Conservation (phyloP, 2,113 vertebrate species). For the Callipepla squamata region DNA sequence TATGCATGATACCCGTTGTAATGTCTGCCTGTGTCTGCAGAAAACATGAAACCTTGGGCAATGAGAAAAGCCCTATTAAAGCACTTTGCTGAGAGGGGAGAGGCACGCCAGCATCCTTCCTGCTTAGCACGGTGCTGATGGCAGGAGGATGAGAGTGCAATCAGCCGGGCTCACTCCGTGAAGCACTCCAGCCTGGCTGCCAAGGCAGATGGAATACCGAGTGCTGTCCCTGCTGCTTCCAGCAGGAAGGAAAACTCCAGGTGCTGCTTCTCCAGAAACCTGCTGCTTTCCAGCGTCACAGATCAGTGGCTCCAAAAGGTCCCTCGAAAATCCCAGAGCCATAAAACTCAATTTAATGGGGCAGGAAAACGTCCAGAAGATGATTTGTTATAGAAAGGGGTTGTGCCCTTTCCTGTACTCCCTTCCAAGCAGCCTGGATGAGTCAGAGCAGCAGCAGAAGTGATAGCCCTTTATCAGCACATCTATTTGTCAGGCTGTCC, state of each 20-base stretch:
- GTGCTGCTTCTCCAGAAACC: neutral
- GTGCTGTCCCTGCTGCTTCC: neutral
- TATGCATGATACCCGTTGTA: neutral
- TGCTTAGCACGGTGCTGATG: neutral
- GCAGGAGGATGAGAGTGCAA: neutral
- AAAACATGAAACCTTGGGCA: neutral
- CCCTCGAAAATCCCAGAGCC: neutral
- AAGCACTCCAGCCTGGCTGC: neutral
- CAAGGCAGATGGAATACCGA: neutral
- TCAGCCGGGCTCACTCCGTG: fast-evolving
- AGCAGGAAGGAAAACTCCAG: neutral
- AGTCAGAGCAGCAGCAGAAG: neutral
- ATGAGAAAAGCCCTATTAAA: neutral
- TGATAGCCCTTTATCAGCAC: neutral
- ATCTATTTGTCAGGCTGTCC: neutral
- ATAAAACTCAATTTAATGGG: neutral
- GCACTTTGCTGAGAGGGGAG: neutral
- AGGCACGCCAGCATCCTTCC: neutral
- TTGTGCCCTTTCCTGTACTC: neutral
- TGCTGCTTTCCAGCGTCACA: neutral
- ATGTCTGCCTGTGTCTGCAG: neutral
- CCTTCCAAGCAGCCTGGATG: neutral
- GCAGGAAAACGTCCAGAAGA: neutral
- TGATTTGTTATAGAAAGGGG: neutral
- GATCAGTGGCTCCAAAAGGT: neutral